These are phyloP conservation scores for Falcaria lacertinaria DNA, from an alignment of 2,888 invertebrate genomes.

Conservation along the genomic window DNA sequence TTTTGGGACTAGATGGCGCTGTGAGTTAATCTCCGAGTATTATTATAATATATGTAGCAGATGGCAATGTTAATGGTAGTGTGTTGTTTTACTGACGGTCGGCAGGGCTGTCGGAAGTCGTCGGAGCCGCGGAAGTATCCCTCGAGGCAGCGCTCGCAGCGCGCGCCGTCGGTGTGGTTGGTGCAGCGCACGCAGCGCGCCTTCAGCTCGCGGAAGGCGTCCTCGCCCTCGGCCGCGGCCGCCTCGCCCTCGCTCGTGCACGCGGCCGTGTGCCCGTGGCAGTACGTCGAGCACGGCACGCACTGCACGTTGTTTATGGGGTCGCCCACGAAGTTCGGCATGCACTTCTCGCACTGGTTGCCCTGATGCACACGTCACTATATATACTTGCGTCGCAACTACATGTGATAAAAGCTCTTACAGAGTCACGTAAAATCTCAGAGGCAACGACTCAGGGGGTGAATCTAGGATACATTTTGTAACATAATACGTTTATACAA, in stretches of 20 bases:
- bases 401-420: too few species aligned
- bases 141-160: constrained; percentile 88
- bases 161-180: constrained; percentile 89
- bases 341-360: constrained; percentile 93
- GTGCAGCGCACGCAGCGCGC: constrained; percentile 92
- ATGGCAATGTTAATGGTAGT: background rate
- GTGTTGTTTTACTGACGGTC: constrained; percentile 76
- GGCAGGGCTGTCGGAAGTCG: constrained; percentile 86
- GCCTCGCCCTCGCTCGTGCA: constrained; percentile 84
- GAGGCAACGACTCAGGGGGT: too few species aligned
- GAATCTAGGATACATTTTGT: too few species aligned
- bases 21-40: too few species aligned
- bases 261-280: constrained; percentile 91
- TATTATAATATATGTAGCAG: background rate
- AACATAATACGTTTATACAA: too few species aligned
- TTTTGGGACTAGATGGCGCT: too few species aligned
- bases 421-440: too few species aligned
- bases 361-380: constrained; percentile 73
- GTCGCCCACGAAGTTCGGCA: constrained; percentile 94
- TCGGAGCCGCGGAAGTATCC: constrained; percentile 89
- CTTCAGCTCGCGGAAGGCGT: constrained; percentile 44
- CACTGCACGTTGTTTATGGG: constrained; percentile 93
- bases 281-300: constrained; percentile 92
- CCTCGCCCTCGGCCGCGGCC: constrained; percentile 58
- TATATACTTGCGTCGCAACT: too few species aligned